phyloP scores from a whole-genome alignment of 2,113 vertebrate species.

The Solea senegalensis region DNA sequence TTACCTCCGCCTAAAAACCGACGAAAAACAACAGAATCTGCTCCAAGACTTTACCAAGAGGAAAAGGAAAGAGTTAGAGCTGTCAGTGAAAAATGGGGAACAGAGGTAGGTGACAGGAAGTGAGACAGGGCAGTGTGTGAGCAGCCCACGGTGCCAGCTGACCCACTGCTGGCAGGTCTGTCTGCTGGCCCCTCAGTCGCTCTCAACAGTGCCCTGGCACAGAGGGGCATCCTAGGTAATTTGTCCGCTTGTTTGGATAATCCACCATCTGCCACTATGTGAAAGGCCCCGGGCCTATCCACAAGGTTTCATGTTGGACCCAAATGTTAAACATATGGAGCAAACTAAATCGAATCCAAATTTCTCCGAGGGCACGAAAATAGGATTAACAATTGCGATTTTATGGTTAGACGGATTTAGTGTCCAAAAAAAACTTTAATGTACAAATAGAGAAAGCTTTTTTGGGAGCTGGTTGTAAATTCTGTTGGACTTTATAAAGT shows the following conservation, averaged over 20 bases:
- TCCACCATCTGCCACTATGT: constrained; percentile 78
- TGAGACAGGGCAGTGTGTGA: constrained; percentile 40
- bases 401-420: not conserved
- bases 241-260: constrained; percentile 79
- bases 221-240: constrained; percentile 74
- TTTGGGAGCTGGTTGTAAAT: not conserved
- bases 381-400: constrained; percentile 21
- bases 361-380: constrained; percentile 32
- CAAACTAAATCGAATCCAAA: constrained; percentile 33
- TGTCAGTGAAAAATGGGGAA: constrained; percentile 38
- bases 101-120: constrained; percentile 48
- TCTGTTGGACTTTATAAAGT: not conserved
- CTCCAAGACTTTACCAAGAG: constrained; percentile 39
- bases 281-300: constrained; percentile 47
- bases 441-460: not conserved
- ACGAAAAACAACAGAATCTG: constrained; percentile 13
- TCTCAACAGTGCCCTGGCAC: constrained; percentile 59
- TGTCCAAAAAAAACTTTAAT: not conserved
- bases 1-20: not conserved
- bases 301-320: constrained; percentile 49
- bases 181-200: constrained; percentile 45
- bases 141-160: constrained; percentile 48
- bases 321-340: constrained; percentile 63
- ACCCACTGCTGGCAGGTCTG: constrained; percentile 67
- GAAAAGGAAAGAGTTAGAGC: constrained; percentile 27